Base-by-base conservation (phyloP, 2,888 invertebrate species). In the Lissocephala sabroskyi region DNA sequence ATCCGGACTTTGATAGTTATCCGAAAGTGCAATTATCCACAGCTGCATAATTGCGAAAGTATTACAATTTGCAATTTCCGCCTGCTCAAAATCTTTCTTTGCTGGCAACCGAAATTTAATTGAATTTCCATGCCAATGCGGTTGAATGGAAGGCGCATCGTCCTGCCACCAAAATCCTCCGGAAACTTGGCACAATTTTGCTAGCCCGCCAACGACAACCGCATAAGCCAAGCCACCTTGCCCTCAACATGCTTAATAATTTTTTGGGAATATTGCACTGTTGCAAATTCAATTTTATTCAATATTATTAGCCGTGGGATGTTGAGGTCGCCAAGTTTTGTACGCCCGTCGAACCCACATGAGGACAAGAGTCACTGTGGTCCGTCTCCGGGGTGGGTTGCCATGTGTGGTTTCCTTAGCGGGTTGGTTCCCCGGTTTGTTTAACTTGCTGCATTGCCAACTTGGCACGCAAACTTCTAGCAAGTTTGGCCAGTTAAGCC, bases 401-500 rank as follows among this genome's bases (percentile, higher is more conserved):
- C 6, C 41, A 55, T 49, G 49, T 49, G 51, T 45, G 42, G 18
- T 19, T 46, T 46, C 59, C 44, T 56, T 41, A 59, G 61, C 59
- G 61, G 61, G 48, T 48, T 50, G 49, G 63, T 53, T 61, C 59
- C 55, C 53, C n/a, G n/a, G 54, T 56, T 71, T 71, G 70, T 70
- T 71, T 71, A 63, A 70, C 65, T 71, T 65, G 62, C 64, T 65
- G 62, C 63, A 59, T 56, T 59, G 62, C 65, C 60, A 65, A 63
- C 58, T 65, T 71, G 70, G 73, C 70, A 68, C 65, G 67, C 73
- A 67, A 73, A 73, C 60, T 70, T 67, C 64, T 64, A 44, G 46
- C 68, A 65, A 65, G 62, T 70, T 70, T 56, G 56, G 68, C 68
- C 64, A 70, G 71, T 71, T 70, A 70, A 67, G 68, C 65, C 59